These are phyloP conservation scores for Ptycholaimellus sp. DNA, from an alignment of 2,888 invertebrate species.

Conservation along the genomic window DNA sequence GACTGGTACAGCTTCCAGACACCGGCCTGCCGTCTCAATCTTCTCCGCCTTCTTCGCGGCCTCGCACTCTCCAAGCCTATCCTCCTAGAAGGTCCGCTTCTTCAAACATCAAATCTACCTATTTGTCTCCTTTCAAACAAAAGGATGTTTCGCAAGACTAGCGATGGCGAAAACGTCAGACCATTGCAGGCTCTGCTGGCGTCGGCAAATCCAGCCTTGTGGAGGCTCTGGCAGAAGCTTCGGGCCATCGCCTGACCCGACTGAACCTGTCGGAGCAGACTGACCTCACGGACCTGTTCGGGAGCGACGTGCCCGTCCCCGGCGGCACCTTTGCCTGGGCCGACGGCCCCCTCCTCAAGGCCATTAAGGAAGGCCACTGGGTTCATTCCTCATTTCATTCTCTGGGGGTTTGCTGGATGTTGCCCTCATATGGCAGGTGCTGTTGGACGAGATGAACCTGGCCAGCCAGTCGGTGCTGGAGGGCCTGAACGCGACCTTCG, in stretches of 20 bases:
- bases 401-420: no score
- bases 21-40: conserved; percentile 41
- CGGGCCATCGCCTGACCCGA: conserved; percentile 58
- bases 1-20: conserved; percentile 20
- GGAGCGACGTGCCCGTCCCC: conserved; percentile 81
- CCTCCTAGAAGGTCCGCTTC: conserved; percentile 48
- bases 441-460: conserved; percentile 65
- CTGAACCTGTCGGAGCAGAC: conserved; percentile 98
- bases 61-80: conserved; percentile 55
- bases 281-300: conserved; percentile 88
- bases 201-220: conserved; percentile 93
- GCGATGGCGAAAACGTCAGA: no score
- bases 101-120: no score
- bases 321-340: conserved; percentile 74
- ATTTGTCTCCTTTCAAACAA: no score
- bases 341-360: conserved; percentile 78
- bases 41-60: conserved; percentile 57
- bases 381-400: no score
- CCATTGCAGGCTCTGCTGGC: conserved; percentile 82
- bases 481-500: conserved; percentile 89
- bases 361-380: conserved; percentile 78
- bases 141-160: no score
- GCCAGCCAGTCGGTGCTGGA: conserved; percentile 95
- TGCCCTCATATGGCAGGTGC: no score
- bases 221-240: conserved; percentile 56